Base-by-base conservation (phyloP, 2,888 invertebrate species). In the Meta bourneti region DNA sequence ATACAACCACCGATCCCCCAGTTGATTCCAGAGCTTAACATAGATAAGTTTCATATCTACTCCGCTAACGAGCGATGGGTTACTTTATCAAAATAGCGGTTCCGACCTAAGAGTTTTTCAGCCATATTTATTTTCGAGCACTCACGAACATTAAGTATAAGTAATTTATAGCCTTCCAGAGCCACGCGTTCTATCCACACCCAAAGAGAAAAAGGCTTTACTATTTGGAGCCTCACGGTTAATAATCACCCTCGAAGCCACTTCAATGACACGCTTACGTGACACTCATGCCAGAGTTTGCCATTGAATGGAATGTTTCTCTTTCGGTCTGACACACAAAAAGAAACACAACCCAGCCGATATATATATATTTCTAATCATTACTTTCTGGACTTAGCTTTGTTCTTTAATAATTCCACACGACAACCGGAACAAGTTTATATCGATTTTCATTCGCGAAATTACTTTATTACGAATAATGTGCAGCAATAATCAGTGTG, bases 241-340 rank as follows among this genome's bases (percentile, higher is more conserved):
- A 91, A 91, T 91, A 87, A 91, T 52, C 78, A 78, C 54, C 70
- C 77, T 90, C 69, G 77, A 48, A 71, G 85, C 82, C 71, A 80
- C 91, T 87, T 87, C 86, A 87, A 91, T 82, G 91, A 91, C 91
- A 91, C 82, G 87, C 85, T 91, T 91, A 91, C 91, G 91, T 91
- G 91, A 91, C 79, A 82, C 20, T 51, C 80, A 91, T 91, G 78
- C 83, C 19, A 79, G 91, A 91, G 71, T 54, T 85, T 51, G 34
- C 81, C 20, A 52, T 70, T 74, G 81, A 90, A 75, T 81, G 86
- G 77, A 77, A 80, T 61, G 80, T 77, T 77, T 19, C 11, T 7
- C 16, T 71, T 51, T 52, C 74, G 20, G 16, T 16, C 5, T 61
- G 13, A 9, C 61, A 61, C 61, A 61, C 34, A 34, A 34, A 34